Conservation (phyloP, 2,888 invertebrate species). For the Aphidoletes aphidimyza region DNA sequence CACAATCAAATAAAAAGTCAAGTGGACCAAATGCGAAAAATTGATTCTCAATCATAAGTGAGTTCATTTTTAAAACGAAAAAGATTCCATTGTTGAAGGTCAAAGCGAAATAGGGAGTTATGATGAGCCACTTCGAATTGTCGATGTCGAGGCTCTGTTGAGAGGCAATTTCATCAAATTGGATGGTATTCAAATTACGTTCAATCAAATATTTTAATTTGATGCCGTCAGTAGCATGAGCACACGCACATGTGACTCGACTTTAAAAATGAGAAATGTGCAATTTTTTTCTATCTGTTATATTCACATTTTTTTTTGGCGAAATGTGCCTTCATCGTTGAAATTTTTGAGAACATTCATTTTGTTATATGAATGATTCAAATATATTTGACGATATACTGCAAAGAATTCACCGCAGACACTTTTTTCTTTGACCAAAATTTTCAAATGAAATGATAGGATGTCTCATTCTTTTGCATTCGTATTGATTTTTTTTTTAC, state of each 20-base stretch:
- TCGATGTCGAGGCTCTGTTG: neutral
- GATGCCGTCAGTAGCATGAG: conserved; percentile 42
- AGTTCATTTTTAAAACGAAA: neutral
- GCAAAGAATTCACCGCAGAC: neutral
- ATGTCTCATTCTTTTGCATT: conserved; percentile 11
- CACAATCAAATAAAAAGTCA: conserved; percentile 15
- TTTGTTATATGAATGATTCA: too few species aligned
- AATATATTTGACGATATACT: too few species aligned
- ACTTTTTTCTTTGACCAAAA: neutral
- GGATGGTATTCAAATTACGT: conserved; percentile 1
- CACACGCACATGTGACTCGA: conserved; percentile 40
- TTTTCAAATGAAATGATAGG: neutral
- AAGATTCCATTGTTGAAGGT: neutral
- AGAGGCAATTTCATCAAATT: neutral
- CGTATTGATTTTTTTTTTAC: conserved; percentile 2
- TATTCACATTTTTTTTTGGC: neutral
- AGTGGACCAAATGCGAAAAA: neutral
- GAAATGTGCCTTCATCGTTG: neutral
- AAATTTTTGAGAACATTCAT: neutral
- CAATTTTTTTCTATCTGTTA: too few species aligned
- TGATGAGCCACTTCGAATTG: neutral
- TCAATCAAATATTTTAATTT: conserved; percentile 51
- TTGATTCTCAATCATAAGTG: neutral
- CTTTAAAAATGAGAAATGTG: neutral
- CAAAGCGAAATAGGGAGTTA: neutral